Conservation (phyloP, 2,888 invertebrate genomes). For the Andrena camellia region DNA sequence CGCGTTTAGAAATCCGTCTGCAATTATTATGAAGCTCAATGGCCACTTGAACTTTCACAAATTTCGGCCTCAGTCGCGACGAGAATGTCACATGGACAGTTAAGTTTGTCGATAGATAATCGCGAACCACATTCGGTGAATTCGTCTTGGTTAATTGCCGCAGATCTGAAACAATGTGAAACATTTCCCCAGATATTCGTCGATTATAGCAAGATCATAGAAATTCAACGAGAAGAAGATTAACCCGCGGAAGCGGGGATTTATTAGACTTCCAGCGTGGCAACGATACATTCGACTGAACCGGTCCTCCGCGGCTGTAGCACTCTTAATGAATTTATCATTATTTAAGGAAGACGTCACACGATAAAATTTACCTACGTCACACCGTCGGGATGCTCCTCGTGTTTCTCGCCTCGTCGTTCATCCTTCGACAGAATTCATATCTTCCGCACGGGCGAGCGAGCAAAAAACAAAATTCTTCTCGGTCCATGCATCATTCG, state of each 20-base stretch:
- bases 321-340: slow-evolving; percentile 78
- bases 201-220: background rate
- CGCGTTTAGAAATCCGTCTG: too few species aligned
- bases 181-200: background rate
- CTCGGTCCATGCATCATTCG: slow-evolving; percentile 35
- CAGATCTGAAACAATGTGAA: slow-evolving; percentile 18
- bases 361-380: slow-evolving; percentile 69
- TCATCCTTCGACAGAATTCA: slow-evolving; percentile 41
- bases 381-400: slow-evolving; percentile 33
- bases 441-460: slow-evolving; percentile 3
- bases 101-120: background rate
- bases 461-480: slow-evolving; percentile 14
- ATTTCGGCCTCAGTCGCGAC: too few species aligned
- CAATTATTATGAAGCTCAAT: too few species aligned
- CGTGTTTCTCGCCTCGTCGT: slow-evolving; percentile 42
- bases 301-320: slow-evolving; percentile 71
- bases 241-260: slow-evolving; percentile 62
- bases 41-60: too few species aligned
- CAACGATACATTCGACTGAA: slow-evolving; percentile 64
- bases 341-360: slow-evolving; percentile 72
- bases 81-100: too few species aligned
- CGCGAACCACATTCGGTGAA: background rate
- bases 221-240: slow-evolving; percentile 33
- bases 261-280: slow-evolving; percentile 54
- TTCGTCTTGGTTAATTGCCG: background rate